phyloP scores from a whole-genome alignment of 2,888 invertebrate genomes.

The Ecdyonurus torrentis region DNA sequence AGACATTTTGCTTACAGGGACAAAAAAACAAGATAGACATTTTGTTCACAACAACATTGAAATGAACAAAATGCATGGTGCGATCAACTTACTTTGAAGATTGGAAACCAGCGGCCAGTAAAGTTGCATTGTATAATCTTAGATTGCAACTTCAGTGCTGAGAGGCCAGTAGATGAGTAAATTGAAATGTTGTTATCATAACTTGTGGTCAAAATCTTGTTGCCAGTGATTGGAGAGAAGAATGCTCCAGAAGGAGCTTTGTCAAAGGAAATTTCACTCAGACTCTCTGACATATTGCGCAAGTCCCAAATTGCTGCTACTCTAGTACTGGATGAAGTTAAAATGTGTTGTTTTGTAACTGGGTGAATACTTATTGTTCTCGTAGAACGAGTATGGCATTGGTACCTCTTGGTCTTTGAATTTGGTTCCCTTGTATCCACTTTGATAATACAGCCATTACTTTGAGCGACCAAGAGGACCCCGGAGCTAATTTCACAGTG shows the following conservation, averaged over 20 bases:
- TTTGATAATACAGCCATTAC: not conserved
- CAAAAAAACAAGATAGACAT: too few species aligned
- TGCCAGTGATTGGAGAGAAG: slow-evolving; percentile 26
- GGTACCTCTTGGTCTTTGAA: too few species aligned
- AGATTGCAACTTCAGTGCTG: not conserved
- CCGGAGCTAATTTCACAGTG: not conserved
- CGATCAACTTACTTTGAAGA: slow-evolving; percentile 21
- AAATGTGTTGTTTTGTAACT: slow-evolving; percentile 21
- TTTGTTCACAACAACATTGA: too few species aligned
- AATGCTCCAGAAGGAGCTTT: slow-evolving; percentile 19
- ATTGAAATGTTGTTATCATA: slow-evolving; percentile 24
- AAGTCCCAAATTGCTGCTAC: not conserved
- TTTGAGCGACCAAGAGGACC: not conserved
- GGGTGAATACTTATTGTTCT: slow-evolving; percentile 26
- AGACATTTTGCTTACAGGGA: too few species aligned
- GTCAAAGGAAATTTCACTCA: not conserved
- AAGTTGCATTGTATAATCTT: slow-evolving; percentile 25
- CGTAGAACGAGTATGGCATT: slow-evolving; percentile 18
- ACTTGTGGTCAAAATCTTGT: slow-evolving; percentile 24
- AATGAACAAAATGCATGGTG: too few species aligned
- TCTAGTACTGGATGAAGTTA: slow-evolving; percentile 18
- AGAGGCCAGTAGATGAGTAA: slow-evolving; percentile 8
- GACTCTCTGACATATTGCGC: not conserved
- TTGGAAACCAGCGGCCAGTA: slow-evolving; percentile 28
- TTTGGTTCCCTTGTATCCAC: not conserved